phyloP scores from a whole-genome alignment of 53 echinoderm and acorn worm species.

The Temnopleurus reevesii region DNA sequence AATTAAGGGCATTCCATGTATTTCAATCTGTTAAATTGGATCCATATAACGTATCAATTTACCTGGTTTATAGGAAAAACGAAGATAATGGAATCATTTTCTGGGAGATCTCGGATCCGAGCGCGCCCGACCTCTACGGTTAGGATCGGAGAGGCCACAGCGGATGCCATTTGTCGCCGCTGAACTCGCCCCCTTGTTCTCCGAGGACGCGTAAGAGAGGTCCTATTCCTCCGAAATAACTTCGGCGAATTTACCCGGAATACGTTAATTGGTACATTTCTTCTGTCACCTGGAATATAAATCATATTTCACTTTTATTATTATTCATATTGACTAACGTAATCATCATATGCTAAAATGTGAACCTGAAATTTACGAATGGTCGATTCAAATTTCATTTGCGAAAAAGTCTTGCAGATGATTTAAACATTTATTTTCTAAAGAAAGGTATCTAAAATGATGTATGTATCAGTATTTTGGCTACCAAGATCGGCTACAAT shows the following conservation, averaged over 20 bases:
- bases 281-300: not conserved
- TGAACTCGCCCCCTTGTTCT: not conserved
- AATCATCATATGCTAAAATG: too few relatives aligned
- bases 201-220: not conserved
- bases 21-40: too few relatives aligned
- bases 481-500: too few relatives aligned
- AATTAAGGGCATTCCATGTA: too few relatives aligned
- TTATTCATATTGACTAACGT: too few relatives aligned
- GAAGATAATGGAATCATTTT: not conserved
- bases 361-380: too few relatives aligned
- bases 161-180: not conserved
- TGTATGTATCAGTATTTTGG: too few relatives aligned
- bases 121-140: not conserved
- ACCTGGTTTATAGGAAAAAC: slow-evolving; percentile 13
- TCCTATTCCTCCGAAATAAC: not conserved
- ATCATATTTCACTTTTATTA: too few relatives aligned
- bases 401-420: too few relatives aligned
- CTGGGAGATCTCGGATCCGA: slow-evolving; percentile 1
- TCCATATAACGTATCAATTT: not conserved
- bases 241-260: not conserved
- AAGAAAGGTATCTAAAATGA: too few relatives aligned
- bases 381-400: too few relatives aligned
- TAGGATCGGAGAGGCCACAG: slow-evolving; percentile 15
- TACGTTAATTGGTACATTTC: not conserved
- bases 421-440: too few relatives aligned